phyloP scores from a whole-genome alignment of 2,113 vertebrate species.

The Istiophorus platypterus region DNA sequence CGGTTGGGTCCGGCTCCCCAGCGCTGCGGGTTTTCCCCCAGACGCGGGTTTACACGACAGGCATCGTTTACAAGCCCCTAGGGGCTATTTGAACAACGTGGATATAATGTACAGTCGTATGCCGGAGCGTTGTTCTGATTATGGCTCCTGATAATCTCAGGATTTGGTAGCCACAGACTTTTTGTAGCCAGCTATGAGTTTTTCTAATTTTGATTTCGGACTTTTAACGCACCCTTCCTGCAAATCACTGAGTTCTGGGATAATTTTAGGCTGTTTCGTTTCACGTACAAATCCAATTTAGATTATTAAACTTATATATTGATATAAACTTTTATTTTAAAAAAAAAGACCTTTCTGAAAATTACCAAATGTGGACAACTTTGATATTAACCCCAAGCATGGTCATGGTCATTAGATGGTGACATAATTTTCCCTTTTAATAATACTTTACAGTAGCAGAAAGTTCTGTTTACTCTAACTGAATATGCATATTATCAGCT shows the following conservation, averaged over 20 bases:
- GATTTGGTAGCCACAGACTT: background rate
- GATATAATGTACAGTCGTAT: background rate
- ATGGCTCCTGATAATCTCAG: background rate
- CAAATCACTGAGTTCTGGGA: background rate
- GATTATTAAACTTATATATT: background rate
- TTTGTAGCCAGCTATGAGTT: background rate
- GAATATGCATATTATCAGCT: too few species aligned
- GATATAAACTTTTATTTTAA: too few species aligned
- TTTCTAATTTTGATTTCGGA: background rate
- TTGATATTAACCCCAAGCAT: too few species aligned
- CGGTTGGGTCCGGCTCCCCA: too few species aligned
- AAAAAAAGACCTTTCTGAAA: too few species aligned
- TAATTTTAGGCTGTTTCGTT: background rate
- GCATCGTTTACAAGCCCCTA: background rate
- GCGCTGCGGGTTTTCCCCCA: too few species aligned
- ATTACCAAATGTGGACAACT: too few species aligned
- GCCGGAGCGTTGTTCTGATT: too few species aligned
- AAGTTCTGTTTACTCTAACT: too few species aligned
- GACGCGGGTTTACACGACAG: background rate
- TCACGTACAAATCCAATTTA: background rate
- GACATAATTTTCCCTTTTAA: too few species aligned
- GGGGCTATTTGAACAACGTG: background rate
- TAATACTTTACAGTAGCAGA: too few species aligned
- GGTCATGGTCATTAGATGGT: too few species aligned
- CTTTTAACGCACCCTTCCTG: background rate